Base-by-base conservation (phyloP, 2,888 invertebrate species). In the Anoplius nigerrimus region DNA sequence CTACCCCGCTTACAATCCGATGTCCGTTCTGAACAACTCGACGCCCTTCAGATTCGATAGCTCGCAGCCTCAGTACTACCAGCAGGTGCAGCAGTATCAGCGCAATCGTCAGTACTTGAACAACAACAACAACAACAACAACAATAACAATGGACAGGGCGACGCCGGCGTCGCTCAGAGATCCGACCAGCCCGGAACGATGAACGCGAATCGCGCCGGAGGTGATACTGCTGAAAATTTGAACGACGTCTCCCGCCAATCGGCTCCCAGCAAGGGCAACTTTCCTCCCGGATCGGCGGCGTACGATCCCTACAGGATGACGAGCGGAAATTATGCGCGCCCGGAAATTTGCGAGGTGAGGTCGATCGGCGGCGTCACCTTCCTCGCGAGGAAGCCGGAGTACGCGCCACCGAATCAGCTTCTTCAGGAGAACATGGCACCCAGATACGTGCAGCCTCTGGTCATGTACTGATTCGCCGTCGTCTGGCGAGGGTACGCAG, bases 351-450 rank as follows among this genome's bases (percentile, higher is more conserved):
- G 75, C 16, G 84, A 85, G 52, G 69, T 82, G 0, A 79, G 69
- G 45, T 76, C 80, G 0, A 80, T 86, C 52, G 86, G 85, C 8
- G 87, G 86, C 34, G 56, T 85, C 34, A 80, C 75, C 51, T 86
- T 83, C 69, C 72, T 82, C 15, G 84, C 82, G 2, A 82, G 84
- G 34, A 85, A 81, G 63, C 72, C 77, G 0, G 69, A 78, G 16
- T 82, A 68, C 48, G 56, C 75, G 48, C n/a, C 16, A 52, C 76
- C 68, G 16, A 79, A 79, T 58, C 55, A 55, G 11, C 15, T 48
- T 2, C 2, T 59, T 15, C 4, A 55, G 11, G 34, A 34, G 1
- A 13, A 1, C 11, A 11, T 11, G 2, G 11, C 11, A 1, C 8
- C 34, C 11, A 34, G 8, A 34, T 34, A 11, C 11, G 11, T 34